Conservation (phyloP, 2,113 vertebrate genomes). For the Lepisosteus oculatus region DNA sequence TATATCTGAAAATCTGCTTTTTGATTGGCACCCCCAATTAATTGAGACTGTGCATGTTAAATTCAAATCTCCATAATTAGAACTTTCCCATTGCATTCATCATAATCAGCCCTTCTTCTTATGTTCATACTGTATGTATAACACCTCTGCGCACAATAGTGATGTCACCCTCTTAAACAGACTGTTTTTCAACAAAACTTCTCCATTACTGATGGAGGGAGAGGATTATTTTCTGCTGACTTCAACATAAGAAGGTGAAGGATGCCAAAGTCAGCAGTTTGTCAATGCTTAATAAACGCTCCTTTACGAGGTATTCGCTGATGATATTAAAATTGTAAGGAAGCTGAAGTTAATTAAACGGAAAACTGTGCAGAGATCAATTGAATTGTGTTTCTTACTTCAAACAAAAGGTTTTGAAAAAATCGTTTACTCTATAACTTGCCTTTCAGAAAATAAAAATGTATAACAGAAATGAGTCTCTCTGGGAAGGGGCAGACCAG, state of each 20-base stretch:
- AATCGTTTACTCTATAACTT: not conserved
- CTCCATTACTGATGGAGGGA: not conserved
- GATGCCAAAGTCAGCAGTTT: constrained; percentile 33
- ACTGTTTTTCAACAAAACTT: not conserved
- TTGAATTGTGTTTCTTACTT: constrained; percentile 1
- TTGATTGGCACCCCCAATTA: too few species aligned
- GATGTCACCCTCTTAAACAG: not conserved
- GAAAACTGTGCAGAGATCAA: constrained; percentile 5
- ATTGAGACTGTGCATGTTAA: too few species aligned
- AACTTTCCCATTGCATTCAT: not conserved
- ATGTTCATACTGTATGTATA: not conserved
- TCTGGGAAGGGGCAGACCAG: too few species aligned
- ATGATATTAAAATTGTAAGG: constrained; percentile 10
- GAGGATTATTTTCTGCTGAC: not conserved
- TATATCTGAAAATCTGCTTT: too few species aligned
- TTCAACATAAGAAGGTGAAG: constrained; percentile 10
- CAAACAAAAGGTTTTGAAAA: not conserved
- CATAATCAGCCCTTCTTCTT: constrained; percentile 18
- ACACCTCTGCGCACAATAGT: not conserved
- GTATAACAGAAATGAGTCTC: too few species aligned
- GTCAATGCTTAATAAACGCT: constrained; percentile 23
- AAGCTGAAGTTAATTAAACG: constrained; percentile 14
- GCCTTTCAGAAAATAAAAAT: not conserved
- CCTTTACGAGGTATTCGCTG: constrained; percentile 25
- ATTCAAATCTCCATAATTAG: too few species aligned